Percentiles rank a stretch among this genome's conserved stretches.
Evolutionary conservation across 2,113 vertebrate species (phyloP).

Genomic region (Eupsittula cactorum): DNA sequence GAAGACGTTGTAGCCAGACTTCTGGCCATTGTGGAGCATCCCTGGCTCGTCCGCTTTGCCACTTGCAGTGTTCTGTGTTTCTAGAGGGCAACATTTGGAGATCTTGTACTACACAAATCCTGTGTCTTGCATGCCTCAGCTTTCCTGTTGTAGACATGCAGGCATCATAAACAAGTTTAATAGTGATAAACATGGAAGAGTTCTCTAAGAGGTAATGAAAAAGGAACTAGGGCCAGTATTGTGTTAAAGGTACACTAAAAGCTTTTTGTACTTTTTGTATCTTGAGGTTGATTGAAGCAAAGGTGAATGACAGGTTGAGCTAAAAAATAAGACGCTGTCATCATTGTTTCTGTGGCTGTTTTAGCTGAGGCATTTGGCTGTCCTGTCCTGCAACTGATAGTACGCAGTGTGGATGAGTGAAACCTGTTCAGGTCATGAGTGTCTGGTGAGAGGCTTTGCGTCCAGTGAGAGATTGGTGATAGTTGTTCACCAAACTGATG

Average conservation of each 20-base stretch:
- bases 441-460: background rate
- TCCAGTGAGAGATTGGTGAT: background rate
- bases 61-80: background rate
- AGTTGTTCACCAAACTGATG: background rate
- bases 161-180: constrained; percentile 4
- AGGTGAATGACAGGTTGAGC: background rate
- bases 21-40: background rate
- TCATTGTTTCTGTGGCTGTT: background rate
- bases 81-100: background rate
- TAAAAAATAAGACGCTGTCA: background rate
- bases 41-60: background rate
- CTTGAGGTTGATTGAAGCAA: background rate
- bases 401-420: background rate
- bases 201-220: background rate
- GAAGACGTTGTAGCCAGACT: background rate
- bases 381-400: background rate
- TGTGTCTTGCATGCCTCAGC: background rate
- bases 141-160: constrained; percentile 29
- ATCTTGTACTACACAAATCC: background rate
- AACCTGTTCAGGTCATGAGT: background rate
- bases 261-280: background rate
- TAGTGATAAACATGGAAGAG: background rate
- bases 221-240: background rate
- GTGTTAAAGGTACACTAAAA: background rate
- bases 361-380: background rate